Percentiles rank a stretch among this genome's conserved stretches.
Evolutionary conservation across 2,113 vertebrate species (phyloP).

Genomic region (Siniperca knerii): DNA sequence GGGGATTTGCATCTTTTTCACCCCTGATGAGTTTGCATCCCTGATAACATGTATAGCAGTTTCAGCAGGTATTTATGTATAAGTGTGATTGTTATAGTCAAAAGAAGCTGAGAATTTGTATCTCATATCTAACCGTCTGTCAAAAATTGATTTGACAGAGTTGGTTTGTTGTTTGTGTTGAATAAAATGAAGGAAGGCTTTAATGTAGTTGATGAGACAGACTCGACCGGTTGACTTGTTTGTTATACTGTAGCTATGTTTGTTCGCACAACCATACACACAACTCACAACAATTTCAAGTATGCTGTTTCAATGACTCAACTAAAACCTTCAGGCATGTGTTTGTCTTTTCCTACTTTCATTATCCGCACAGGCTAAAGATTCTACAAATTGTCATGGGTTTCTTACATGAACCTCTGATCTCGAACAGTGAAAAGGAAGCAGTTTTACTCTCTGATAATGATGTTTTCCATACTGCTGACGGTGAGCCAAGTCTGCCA

Average conservation of each 20-base stretch:
- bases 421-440: neutral
- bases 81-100: neutral
- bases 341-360: neutral
- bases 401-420: neutral
- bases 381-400: neutral
- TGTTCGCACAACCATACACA: too few relatives aligned
- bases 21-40: too few relatives aligned
- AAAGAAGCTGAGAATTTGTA: neutral
- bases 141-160: neutral
- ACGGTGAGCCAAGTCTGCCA: neutral
- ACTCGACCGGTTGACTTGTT: neutral
- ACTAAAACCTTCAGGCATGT: neutral
- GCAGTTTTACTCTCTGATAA: neutral
- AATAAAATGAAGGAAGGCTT: neutral
- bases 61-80: neutral
- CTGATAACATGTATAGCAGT: neutral
- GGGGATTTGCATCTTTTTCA: too few relatives aligned
- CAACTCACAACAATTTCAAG: neutral
- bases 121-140: too few relatives aligned
- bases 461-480: neutral
- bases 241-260: neutral
- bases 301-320: neutral
- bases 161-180: neutral
- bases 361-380: neutral
- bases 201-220: neutral